Conservation (phyloP, 2,888 invertebrate genomes). For the Euproctis similis region DNA sequence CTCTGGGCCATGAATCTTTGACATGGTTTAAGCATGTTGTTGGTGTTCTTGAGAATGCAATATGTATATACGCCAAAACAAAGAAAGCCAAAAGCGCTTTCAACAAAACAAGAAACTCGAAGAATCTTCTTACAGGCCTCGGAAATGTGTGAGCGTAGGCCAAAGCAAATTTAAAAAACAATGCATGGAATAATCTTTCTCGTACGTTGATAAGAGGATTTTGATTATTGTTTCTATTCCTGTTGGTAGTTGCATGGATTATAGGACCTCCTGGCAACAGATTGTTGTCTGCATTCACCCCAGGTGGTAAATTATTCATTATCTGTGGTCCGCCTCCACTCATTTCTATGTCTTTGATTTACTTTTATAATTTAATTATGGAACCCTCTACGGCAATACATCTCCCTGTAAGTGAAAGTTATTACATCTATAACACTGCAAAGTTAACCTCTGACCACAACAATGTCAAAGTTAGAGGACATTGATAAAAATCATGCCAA, state of each 20-base stretch:
- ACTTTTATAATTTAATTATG: conserved; percentile 13
- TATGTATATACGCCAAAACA: conserved; percentile 95
- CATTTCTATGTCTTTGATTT: conserved; percentile 28
- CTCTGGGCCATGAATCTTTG: conserved; percentile 93
- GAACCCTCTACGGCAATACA: conserved; percentile 32
- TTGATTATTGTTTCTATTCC: conserved; percentile 78
- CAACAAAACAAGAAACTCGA: conserved; percentile 88
- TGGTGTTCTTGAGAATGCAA: conserved; percentile 93
- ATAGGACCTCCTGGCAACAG: conserved; percentile 73
- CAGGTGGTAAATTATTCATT: conserved; percentile 63
- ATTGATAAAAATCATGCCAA: conserved; percentile 23
- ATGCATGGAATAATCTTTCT: conserved; percentile 94
- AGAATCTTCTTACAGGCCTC: conserved; percentile 84
- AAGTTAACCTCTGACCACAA: conserved; percentile 31
- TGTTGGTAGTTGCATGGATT: conserved; percentile 66
- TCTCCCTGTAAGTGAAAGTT: conserved; percentile 52
- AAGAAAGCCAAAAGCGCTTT: conserved; percentile 89
- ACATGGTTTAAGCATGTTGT: conserved; percentile 94
- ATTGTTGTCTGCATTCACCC: conserved; percentile 71
- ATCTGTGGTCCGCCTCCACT: conserved; percentile 53
- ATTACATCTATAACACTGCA: conserved; percentile 6
- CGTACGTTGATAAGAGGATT: conserved; percentile 90
- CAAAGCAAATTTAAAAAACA: conserved; percentile 94
- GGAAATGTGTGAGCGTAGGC: conserved; percentile 95
- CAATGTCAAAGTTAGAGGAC: conserved; percentile 47